A percentile compares a stretch with the other conserved stretches of the same genome.
Evolutionary conservation across 1,140 invertebrate species (phyloP).

Genomic region (Archegozetes longisetosus): DNA sequence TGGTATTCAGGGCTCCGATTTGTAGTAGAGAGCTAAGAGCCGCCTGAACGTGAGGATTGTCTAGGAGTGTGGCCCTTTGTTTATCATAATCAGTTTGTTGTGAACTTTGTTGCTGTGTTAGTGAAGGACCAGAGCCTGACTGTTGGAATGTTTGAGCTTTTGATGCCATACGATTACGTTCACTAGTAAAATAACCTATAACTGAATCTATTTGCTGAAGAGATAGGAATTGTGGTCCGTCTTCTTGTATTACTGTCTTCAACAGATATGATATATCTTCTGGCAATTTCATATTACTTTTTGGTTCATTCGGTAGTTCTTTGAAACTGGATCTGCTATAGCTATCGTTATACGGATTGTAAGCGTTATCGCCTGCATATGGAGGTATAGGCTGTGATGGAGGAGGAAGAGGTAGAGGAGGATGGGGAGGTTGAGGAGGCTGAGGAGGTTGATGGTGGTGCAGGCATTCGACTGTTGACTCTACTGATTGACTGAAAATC

Average conservation of each 20-base stretch:
- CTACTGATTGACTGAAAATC: neutral
- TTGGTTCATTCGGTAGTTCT: too few relatives aligned
- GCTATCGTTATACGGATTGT: neutral
- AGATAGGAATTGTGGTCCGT: constrained; percentile 7
- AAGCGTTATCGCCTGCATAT: neutral
- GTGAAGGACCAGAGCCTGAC: neutral
- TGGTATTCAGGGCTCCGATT: constrained; percentile 7
- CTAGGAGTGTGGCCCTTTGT: neutral
- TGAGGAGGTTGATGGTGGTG: neutral
- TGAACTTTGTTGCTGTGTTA: neutral
- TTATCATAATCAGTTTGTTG: neutral
- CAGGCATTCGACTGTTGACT: neutral
- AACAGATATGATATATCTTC: constrained; percentile 12
- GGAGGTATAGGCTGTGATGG: neutral
- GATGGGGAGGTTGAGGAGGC: neutral
- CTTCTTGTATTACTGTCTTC: constrained; percentile 1
- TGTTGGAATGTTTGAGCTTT: neutral
- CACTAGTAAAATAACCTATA: constrained; percentile 6
- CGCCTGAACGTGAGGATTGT: constrained; percentile 14
- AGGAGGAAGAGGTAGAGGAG: neutral
- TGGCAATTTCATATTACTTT: constrained; percentile 1
- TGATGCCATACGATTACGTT: constrained; percentile 3
- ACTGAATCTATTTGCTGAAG: constrained; percentile 10
- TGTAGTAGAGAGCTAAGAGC: constrained; percentile 9
- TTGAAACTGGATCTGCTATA: too few relatives aligned